phyloP scores from a whole-genome alignment of 2,113 vertebrate genomes.

The Antennarius striatus region DNA sequence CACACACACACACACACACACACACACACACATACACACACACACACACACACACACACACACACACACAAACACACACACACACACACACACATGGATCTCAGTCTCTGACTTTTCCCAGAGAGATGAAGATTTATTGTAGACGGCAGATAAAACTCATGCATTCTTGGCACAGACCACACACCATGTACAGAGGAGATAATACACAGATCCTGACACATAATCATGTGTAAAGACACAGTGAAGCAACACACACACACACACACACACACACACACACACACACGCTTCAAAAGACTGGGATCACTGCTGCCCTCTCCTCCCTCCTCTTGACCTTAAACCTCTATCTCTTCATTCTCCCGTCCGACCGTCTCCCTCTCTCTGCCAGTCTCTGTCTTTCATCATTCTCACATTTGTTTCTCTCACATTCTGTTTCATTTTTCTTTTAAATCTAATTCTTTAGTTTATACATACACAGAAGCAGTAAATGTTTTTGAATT shows the following conservation, averaged over 20 bases:
- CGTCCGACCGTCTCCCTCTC: constrained; percentile 28
- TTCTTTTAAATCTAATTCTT: not conserved
- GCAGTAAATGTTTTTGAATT: too few species aligned
- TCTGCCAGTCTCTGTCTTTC: constrained; percentile 47
- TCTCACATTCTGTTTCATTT: not conserved
- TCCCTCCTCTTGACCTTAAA: constrained; percentile 67
- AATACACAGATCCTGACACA: constrained; percentile 32
- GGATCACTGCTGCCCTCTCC: constrained; percentile 55
- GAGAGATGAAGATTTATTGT: constrained; percentile 45
- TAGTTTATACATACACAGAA: too few species aligned
- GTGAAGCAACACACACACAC: constrained; percentile 5
- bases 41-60: not conserved
- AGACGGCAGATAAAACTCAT: constrained; percentile 40
- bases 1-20: constrained; percentile 8
- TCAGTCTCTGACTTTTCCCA: constrained; percentile 12
- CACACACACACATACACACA: not conserved
- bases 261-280: constrained; percentile 25
- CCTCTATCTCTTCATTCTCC: constrained; percentile 52
- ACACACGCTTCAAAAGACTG: constrained; percentile 52
- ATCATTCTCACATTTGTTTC: not conserved
- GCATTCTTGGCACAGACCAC: constrained; percentile 49
- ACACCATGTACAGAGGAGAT: constrained; percentile 50
- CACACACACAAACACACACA: constrained; percentile 1
- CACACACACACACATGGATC: too few species aligned
- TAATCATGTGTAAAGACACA: not conserved